Base-by-base conservation (phyloP, 2,797 vertebrate species). In the Dallia pectoralis region DNA sequence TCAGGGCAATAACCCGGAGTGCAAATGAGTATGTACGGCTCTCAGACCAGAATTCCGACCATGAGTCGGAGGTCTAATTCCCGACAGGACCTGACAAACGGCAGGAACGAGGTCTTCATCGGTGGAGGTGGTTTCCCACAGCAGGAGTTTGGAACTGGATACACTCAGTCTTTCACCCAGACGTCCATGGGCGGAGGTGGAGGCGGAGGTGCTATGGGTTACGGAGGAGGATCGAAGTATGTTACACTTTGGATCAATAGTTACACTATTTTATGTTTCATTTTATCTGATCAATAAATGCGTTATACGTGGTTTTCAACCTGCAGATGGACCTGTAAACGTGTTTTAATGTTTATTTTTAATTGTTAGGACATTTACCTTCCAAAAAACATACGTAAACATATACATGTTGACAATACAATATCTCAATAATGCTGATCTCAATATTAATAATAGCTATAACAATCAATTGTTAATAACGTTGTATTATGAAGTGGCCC, bases 11-110 rank as follows among this genome's bases (percentile, higher is more conserved):
- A 61, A 44, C 40, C 51, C 16, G 29, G 6, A 18, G 12, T 47
- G 44, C 75, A 76, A 4, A 93, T 94, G 91, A 93, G 90, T 74
- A 0, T 76, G 4, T 82, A 84, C 81, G 91, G 87, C 1, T 92
- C 92, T 1, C 84, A 73, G 0, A 51, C 74, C 0, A 80, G 56
- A 16, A 79, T 90, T 27, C 11, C 74, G 22, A 47, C 76, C 25
- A 18, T 91, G 56, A 77, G 85, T 47, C 89, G 33, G 63, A 88
- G 89, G 53, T 86, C 84, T 36, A 84, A 49, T n/a, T 93, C 93
- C 0, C 79, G 91, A 6, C 86, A 80, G 47, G 93, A 94, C 48
- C 72, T 93, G 77, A 2, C 78, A 33, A 69, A 25, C 22, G 1
- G 53, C 0, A 56, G 89, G 56, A 85, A 53, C 76, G 91, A 91